Base-by-base conservation (phyloP, 2,888 invertebrate species). In the Nomada fabriciana region DNA sequence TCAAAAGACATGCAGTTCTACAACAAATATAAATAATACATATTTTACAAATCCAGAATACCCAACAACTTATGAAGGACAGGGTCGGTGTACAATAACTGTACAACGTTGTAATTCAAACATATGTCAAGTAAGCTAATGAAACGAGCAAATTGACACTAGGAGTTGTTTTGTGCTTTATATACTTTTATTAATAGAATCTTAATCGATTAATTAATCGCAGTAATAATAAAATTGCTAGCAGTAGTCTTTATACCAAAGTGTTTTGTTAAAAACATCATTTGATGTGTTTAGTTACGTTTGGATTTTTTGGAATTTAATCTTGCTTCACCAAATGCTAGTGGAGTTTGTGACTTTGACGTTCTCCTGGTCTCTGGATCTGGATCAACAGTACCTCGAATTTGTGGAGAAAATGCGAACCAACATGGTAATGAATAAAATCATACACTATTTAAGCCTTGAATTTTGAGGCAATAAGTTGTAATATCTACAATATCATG, bases 351-450 rank as follows among this genome's bases (percentile, higher is more conserved):
- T 90, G 92, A 94, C 18, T 96, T 95, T 0, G 98, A 98, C 92
- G 95, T 96, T 4, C 94, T 98, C 81, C 95, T 96, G 4, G 94
- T 97, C 42, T 95, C 96, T 0, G 97, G 97, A 0, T 96, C 96
- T 0, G 96, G 96, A 75, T 96, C 96, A 0, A 93, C 94, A 9
- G 95, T 97, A 5, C 97, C 97, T 0, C 92, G 94, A 0, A 95
- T 98, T 79, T 98, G 98, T 91, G 98, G 98, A 0, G 97, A 97
- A 91, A 97, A 97, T 93, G 96, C 96, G 0, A 97, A 97, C 0
- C 97, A 97, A 92, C 97, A 97, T 88, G 92, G 95, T 95, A 90
- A 91, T 89, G 50, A 47, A 71, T 75, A 43, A 53, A 60, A 64
- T 20, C 29, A 65, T 25, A 25, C 25, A 25, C 2, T 1, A 36